Evolutionary conservation across 2,888 invertebrate genomes (phyloP), one percentile per base, ranked within the genome.

Genomic region (Andrena hattorfiana): DNA sequence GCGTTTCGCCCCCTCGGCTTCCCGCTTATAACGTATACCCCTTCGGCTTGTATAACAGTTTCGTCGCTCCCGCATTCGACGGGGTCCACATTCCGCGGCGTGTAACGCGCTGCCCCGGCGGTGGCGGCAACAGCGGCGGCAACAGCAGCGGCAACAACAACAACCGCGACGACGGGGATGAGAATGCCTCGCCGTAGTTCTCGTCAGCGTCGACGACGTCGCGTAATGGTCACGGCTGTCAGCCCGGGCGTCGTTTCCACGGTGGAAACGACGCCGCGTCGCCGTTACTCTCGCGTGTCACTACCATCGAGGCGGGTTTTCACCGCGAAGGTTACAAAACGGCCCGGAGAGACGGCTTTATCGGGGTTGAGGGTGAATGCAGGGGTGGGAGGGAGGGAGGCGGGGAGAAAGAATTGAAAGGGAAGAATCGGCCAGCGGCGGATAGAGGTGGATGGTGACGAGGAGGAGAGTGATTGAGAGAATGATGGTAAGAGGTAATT

Each of bases 221-320:
- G 69, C 78, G 80, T 79, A 69, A 79, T 79, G 79, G 81, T 73
- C 81, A 73, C 73, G 73, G 59, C 66, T 66, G 73, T 64, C 73
- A 79, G 63, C 51, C 13, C 56, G n/a, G 79, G 69, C 79, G 79
- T 81, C 81, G 81, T 79, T 81, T 77, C 42, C 81, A 69, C 79
- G 28, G 64, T 42, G 56, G 69, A 51, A 81, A 81, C 78, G 78
- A 78, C 59, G 67, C 76, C 26, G n/a, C 64, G 49, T 54, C 69
- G 81, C 73, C 72, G 54, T 54, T 54, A 54, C 54, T 54, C 54
- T 54, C 20, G 7, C 54, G 54, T 54, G 54, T 51, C 16, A 20
- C 49, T 54, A 54, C 54, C 54, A 54, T 54, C 23, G 8, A 23
- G 54, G 54, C 7, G 54, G 54, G 54, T 54, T 78, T 63, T 48